Percentiles rank a stretch among this genome's conserved stretches.
Conservation (phyloP, 1,140 invertebrate genomes). For the Bombus fervidus region DNA sequence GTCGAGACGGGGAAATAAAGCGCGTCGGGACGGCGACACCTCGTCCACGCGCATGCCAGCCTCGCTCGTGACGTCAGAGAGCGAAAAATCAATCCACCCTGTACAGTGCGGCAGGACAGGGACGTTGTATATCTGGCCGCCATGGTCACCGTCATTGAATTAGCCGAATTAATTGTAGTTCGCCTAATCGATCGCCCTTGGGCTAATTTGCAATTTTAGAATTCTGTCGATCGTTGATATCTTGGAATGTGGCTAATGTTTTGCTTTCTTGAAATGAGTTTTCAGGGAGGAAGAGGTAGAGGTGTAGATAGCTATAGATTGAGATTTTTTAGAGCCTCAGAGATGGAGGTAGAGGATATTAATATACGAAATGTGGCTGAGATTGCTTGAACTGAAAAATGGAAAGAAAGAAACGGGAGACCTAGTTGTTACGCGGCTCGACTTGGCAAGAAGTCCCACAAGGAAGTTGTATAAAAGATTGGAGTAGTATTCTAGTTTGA, state of each 20-base stretch:
- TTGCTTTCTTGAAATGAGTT: background rate
- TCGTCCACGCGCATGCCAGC: conserved; percentile 68
- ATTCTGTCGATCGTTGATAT: conserved; percentile 1
- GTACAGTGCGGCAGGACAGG: conserved; percentile 47
- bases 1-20: background rate
- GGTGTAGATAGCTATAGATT: background rate
- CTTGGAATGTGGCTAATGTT: background rate
- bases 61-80: conserved; percentile 69
- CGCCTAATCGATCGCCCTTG: conserved; percentile 10
- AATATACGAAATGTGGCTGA: background rate
- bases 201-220: conserved; percentile 19
- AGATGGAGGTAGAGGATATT: background rate
- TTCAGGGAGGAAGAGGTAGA: background rate
- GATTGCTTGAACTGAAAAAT: conserved; percentile 22
- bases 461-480: background rate
- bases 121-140: conserved; percentile 19
- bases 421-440: conserved; percentile 1
- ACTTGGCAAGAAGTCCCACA: background rate
- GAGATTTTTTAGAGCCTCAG: background rate
- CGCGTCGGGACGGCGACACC: conserved; percentile 18
- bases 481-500: too few species aligned
- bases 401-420: conserved; percentile 4
- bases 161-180: conserved; percentile 29
- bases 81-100: conserved; percentile 76
- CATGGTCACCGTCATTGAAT: conserved; percentile 33